Evolutionary conservation across 2,797 vertebrate species (phyloP).

Genomic region (Aplochiton taeniatus): DNA sequence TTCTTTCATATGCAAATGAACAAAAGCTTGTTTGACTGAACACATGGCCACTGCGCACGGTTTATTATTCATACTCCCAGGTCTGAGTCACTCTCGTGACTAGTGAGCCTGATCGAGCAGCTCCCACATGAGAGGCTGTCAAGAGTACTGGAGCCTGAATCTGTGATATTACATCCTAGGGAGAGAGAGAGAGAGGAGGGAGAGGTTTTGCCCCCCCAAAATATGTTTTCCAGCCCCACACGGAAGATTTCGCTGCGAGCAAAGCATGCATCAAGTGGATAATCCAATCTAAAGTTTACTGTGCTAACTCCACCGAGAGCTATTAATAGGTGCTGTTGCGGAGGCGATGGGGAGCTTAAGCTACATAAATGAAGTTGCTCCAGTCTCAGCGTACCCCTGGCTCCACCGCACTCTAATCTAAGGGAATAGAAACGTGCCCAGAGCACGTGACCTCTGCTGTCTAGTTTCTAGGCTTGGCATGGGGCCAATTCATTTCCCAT

Average conservation of each 20-base stretch:
- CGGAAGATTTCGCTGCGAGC: neutral
- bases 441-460: no score
- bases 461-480: no score
- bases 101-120: no score
- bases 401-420: neutral
- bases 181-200: neutral
- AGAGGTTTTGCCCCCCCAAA: neutral
- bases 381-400: no score
- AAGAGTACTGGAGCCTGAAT: slow-evolving; percentile 1
- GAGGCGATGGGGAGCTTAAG: neutral
- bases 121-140: neutral
- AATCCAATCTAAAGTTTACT: neutral
- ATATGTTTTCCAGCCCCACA: neutral
- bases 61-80: no score
- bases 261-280: neutral
- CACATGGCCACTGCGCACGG: no score
- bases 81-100: no score
- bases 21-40: no score
- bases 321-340: slow-evolving; percentile 1
- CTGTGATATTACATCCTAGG: neutral
- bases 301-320: neutral
- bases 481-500: no score
- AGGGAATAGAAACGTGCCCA: neutral
- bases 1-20: no score
- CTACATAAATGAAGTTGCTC: no score